Percentiles rank a stretch among this genome's conserved stretches.
Conservation (phyloP, 1,140 invertebrate genomes). For the Agrilus planipennis region DNA sequence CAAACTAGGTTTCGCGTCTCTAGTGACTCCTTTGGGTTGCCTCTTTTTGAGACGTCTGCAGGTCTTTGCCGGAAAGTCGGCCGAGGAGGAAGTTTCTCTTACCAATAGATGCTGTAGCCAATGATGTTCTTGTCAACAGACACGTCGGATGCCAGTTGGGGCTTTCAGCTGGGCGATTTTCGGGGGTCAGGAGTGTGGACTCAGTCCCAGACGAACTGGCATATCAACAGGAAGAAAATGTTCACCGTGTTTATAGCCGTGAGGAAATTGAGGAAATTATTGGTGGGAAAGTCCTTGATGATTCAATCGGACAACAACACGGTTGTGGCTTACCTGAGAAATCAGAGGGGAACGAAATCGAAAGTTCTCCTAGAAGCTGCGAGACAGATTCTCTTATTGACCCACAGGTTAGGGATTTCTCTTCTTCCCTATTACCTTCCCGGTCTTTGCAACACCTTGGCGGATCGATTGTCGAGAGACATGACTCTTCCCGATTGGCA, state of each 20-base stretch:
- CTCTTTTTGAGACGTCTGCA: neutral
- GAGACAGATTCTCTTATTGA: no score
- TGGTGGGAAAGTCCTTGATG: neutral
- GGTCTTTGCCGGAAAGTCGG: neutral
- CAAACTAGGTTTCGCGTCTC: constrained; percentile 36
- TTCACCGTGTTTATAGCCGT: neutral
- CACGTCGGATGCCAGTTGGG: neutral
- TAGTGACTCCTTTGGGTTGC: constrained; percentile 37
- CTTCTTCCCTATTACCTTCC: no score
- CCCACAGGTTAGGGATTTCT: no score
- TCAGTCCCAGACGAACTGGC: neutral
- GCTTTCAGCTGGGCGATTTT: neutral
- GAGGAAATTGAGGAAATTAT: neutral
- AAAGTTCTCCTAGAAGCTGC: no score
- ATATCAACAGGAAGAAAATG: neutral
- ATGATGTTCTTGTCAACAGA: neutral
- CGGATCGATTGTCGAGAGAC: no score
- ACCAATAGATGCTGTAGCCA: neutral
- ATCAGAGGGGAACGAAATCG: neutral
- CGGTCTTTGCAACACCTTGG: no score
- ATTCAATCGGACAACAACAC: neutral
- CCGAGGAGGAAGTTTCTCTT: neutral
- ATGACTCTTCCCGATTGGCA: no score
- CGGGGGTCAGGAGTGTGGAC: neutral
- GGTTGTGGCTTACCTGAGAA: neutral